Evolutionary conservation across 53 echinoderm and acorn worm genomes (phyloP), one percentile per base, ranked within the genome.

Genomic region (Luidia sarsii): DNA sequence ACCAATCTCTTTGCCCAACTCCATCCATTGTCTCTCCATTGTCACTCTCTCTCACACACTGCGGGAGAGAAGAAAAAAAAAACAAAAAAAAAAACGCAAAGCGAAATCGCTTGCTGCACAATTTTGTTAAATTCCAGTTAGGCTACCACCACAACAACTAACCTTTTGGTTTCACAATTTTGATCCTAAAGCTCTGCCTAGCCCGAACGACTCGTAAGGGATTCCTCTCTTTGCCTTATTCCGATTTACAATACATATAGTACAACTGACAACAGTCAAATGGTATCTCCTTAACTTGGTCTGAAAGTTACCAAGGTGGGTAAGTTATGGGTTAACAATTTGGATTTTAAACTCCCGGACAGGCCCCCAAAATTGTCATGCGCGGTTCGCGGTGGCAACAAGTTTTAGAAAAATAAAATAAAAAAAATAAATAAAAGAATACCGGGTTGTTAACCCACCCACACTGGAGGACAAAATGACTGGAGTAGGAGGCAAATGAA

Each of bases 291-390:
- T 46, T 46, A 46, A 46, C 46, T 46, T 46, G 46, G 46, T 15
- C 46, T 15, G 46, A 46, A 8, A 46, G 15, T 46, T 46, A 46
- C 46, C 46, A 46, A 46, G 46, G 15, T 46, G 46, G 46, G 46
- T 46, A 15, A 9, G 46, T 46, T 46, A 46, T 46, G 46, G 46
- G 46, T 15, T 46, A 46, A 46, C 46, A n/a, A n/a, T n/a, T n/a
- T n/a, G n/a, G n/a, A n/a, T n/a, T n/a, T n/a, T n/a, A n/a, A n/a
- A n/a, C n/a, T 68, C 69, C 48, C 69, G 69, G 69, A 68, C 69
- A 48, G 50, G 69, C 69, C 69, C 69, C 69, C 69, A 68, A 65
- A 48, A n/a, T n/a, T 68, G 69, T 68, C 15, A 69, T 33, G 69
- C 68, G 69, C 50, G 43, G n/a, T n/a, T n/a, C n/a, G n/a, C n/a